Base-by-base conservation (phyloP, 2,797 vertebrate species). In the Danio jaintianensis region DNA sequence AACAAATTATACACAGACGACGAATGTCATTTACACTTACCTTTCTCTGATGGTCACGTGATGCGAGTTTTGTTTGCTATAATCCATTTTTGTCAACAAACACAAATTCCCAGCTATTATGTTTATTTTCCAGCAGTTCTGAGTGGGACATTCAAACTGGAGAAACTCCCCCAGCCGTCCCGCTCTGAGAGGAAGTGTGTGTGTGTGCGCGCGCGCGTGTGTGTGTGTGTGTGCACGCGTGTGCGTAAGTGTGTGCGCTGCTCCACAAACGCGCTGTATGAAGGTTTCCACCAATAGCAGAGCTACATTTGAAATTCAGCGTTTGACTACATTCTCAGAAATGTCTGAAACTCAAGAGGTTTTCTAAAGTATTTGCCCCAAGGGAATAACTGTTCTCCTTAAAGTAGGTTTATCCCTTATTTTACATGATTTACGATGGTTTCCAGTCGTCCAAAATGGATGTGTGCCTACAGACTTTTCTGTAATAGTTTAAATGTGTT, bases 261-360 rank as follows among this genome's bases (percentile, higher is more conserved):
- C n/a, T 7, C 15, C 15, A n/a, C 61, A 53, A 68, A 45, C 22
- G 12, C 42, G 45, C 53, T 4, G 75, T 16, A n/a, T 68, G 53
- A n/a, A 8, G 20, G 43, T 59, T 36, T 82, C 79, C 38, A 45
- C 82, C 84, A 87, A 87, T 87, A 84, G 29, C 15, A 69, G 79
- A 66, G 71, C 82, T 56, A 66, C 38, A 83, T 85, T 87, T 87
- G 78, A 83, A 87, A 69, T 77, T 15, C 61, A 61, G 59, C n/a
- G 67, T 72, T 66, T 67, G 64, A 61, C 36, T 40, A 58, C 75
- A 45, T 40, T 11, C 73, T 38, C 20, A 50, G 48, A 62, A 59
- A 45, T 55, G 3, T n/a, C 4, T 9, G 20, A n/a, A 61, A 52
- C 11, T 76, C 40, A 15, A 12, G 48, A 13, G 11, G 10, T 2